These are phyloP conservation scores for Lycaena phlaeas DNA, from an alignment of 2,888 invertebrate species.

Conservation along the genomic window DNA sequence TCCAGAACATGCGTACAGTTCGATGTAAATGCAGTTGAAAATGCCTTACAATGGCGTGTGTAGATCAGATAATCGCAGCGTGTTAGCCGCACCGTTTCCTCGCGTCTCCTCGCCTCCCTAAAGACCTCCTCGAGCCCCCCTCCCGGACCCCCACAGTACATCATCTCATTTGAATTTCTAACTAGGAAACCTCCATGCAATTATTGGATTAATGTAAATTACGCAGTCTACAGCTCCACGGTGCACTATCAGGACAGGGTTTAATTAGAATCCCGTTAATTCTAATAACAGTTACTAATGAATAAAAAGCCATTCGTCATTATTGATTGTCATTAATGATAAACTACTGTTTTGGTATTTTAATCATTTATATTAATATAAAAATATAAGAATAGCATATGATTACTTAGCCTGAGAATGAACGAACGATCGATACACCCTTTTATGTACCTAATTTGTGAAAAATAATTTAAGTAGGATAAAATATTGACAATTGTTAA, in stretches of 20 bases:
- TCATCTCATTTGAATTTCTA: constrained; percentile 93
- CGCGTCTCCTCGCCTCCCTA: constrained; percentile 35
- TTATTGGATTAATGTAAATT: constrained; percentile 95
- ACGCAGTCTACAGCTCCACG: constrained; percentile 81
- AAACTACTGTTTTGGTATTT: background rate
- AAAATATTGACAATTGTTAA: too few relatives aligned
- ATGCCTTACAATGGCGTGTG: constrained; percentile 23
- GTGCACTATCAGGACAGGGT: constrained; percentile 71
- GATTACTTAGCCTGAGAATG: too few relatives aligned
- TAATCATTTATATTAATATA: too few relatives aligned
- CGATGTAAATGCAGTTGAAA: constrained; percentile 10
- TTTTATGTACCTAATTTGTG: too few relatives aligned
- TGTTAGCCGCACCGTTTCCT: constrained; percentile 42
- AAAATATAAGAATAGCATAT: too few relatives aligned
- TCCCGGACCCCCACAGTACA: constrained; percentile 70
- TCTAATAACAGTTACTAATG: constrained; percentile 49
- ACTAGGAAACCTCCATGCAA: constrained; percentile 94
- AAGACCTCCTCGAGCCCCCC: constrained; percentile 37
- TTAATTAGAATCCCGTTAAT: constrained; percentile 71
- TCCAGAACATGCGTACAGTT: too few relatives aligned
- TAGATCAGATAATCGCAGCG: constrained; percentile 38
- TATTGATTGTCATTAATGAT: constrained; percentile 9
- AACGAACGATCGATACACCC: too few relatives aligned
- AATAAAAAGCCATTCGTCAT: constrained; percentile 13
- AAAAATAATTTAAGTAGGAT: too few relatives aligned